Percentiles rank a stretch among this genome's conserved stretches.
These are phyloP conservation scores for Tenthredo mesomela DNA, from an alignment of 2,888 invertebrate species.

Conservation along the genomic window DNA sequence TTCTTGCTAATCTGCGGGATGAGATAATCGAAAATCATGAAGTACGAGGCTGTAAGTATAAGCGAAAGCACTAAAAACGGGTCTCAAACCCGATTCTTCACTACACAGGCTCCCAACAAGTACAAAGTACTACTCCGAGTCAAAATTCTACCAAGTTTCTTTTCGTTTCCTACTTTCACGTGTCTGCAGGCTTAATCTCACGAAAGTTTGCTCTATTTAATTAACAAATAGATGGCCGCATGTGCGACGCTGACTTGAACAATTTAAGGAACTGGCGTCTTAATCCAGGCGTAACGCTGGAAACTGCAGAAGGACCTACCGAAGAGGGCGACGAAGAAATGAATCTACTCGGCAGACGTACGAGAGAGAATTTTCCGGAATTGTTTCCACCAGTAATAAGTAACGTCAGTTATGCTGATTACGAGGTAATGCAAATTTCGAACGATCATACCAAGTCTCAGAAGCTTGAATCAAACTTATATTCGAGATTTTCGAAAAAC, in stretches of 20 bases:
- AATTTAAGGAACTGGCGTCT: constrained; percentile 84
- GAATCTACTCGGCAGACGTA: constrained; percentile 84
- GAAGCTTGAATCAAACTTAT: neutral
- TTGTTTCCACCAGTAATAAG: constrained; percentile 77
- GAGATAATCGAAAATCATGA: constrained; percentile 85
- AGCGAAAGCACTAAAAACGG: neutral
- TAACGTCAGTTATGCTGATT: constrained; percentile 70
- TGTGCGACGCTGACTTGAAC: constrained; percentile 86
- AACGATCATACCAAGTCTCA: neutral
- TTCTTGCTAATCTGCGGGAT: constrained; percentile 81
- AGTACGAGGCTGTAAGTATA: constrained; percentile 78
- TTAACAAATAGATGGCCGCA: constrained; percentile 75
- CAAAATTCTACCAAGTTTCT: neutral
- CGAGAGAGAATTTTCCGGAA: constrained; percentile 83
- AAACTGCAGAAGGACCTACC: constrained; percentile 82
- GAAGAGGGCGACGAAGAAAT: constrained; percentile 82
- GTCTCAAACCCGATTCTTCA: neutral
- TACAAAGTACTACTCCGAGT: too few species aligned
- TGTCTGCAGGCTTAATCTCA: neutral
- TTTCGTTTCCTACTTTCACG: neutral
- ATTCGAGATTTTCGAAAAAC: neutral
- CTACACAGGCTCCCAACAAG: too few species aligned
- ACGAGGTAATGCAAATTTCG: constrained; percentile 61
- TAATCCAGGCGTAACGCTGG: constrained; percentile 81
- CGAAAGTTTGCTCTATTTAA: neutral